Percentiles rank a stretch among this genome's conserved stretches.
Conservation (phyloP, 2,888 invertebrate genomes). For the Mythimna impura region DNA sequence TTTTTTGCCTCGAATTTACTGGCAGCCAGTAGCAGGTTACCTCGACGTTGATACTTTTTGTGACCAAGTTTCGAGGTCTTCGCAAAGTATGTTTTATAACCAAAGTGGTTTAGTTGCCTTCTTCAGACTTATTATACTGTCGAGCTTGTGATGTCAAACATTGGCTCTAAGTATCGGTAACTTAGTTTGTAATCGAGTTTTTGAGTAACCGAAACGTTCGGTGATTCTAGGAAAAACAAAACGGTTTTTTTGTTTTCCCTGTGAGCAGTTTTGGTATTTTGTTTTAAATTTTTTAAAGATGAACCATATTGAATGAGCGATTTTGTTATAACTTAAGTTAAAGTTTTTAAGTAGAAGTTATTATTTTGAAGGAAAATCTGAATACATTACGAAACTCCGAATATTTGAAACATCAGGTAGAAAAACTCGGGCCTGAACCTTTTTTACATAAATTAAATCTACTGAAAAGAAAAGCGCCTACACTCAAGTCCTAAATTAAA, state of each 20-base stretch:
- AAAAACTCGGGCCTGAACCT: background rate
- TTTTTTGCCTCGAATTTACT: slow-evolving; percentile 59
- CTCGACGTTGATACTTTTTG: slow-evolving; percentile 59
- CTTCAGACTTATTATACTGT: slow-evolving; percentile 55
- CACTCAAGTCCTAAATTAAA: slow-evolving; percentile 13
- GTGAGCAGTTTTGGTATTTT: background rate
- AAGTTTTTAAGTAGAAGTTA: slow-evolving; percentile 4
- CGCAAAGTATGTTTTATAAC: slow-evolving; percentile 60
- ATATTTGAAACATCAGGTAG: slow-evolving; percentile 16
- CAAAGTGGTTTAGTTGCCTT: slow-evolving; percentile 55
- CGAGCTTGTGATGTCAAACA: slow-evolving; percentile 41
- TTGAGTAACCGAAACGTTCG: slow-evolving; percentile 38
- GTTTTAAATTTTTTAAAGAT: slow-evolving; percentile 12
- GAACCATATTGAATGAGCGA: background rate
- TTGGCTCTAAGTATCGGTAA: slow-evolving; percentile 57
- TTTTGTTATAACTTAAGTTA: background rate
- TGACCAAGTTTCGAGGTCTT: slow-evolving; percentile 51
- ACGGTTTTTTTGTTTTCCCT: slow-evolving; percentile 6
- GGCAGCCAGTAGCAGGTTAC: slow-evolving; percentile 56
- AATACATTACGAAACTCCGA: slow-evolving; percentile 17
- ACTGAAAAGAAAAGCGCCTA: slow-evolving; percentile 35
- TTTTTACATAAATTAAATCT: slow-evolving; percentile 16
- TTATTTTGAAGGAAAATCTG: slow-evolving; percentile 4
- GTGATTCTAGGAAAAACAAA: slow-evolving; percentile 47
- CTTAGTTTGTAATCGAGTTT: slow-evolving; percentile 58